These are phyloP conservation scores for Drosophila kambysellisi DNA, from an alignment of 2,888 invertebrate species.

Conservation along the genomic window DNA sequence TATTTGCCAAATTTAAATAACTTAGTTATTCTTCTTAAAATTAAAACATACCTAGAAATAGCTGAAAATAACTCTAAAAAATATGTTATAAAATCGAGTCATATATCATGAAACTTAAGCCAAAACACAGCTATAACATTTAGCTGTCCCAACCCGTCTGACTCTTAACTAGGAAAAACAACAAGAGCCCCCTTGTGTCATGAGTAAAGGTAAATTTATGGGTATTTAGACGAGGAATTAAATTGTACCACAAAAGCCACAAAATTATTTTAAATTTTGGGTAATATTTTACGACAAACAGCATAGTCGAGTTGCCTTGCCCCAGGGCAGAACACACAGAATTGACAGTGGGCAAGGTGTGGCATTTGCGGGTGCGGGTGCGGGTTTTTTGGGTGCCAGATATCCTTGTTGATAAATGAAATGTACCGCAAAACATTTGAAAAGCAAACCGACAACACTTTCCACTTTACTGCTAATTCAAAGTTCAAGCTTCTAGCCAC, in stretches of 20 bases:
- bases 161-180: background rate
- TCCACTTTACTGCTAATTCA: slow-evolving; percentile 81
- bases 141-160: background rate
- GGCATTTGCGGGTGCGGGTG: background rate
- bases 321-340: slow-evolving; percentile 51
- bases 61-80: background rate
- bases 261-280: slow-evolving; percentile 46
- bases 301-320: slow-evolving; percentile 8
- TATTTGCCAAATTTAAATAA: background rate
- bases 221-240: slow-evolving; percentile 18
- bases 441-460: slow-evolving; percentile 81
- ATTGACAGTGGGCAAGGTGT: slow-evolving; percentile 66
- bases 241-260: slow-evolving; percentile 1
- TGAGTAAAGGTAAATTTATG: slow-evolving; percentile 12
- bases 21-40: background rate
- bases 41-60: background rate
- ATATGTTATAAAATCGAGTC: background rate
- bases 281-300: slow-evolving; percentile 46
- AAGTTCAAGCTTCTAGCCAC: slow-evolving; percentile 73
- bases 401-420: slow-evolving; percentile 75
- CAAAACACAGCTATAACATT: background rate
- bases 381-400: slow-evolving; percentile 52
- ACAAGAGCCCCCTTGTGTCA: slow-evolving; percentile 4
- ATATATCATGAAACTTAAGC: background rate
- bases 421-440: slow-evolving; percentile 80